Conservation (phyloP, 2,888 invertebrate species). For the Xiphydria camelus region DNA sequence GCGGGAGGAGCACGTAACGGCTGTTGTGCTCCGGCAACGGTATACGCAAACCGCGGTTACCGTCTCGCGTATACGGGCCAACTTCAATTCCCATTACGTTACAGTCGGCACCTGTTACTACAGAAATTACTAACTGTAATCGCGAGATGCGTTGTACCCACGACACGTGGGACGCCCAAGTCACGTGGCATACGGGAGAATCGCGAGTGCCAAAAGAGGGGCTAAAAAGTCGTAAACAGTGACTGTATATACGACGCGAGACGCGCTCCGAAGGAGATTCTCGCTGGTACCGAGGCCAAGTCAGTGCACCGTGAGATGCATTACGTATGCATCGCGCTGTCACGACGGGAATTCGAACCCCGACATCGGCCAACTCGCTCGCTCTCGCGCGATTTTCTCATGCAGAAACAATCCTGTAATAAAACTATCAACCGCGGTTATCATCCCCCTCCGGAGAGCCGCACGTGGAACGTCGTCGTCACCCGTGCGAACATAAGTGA, state of each 20-base stretch:
- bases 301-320: constrained; percentile 33
- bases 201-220: constrained; percentile 1
- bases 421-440: constrained; percentile 1
- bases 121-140: background rate
- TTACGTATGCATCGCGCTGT: constrained; percentile 39
- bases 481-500: background rate
- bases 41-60: constrained; percentile 9
- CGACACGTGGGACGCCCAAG: background rate
- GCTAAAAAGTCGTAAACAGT: constrained; percentile 3
- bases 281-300: constrained; percentile 9
- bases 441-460: background rate
- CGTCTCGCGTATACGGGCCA: constrained; percentile 10
- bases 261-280: background rate
- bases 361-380: constrained; percentile 28
- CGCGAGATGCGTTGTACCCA: background rate
- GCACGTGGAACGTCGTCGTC: constrained; percentile 1
- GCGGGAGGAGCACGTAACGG: constrained; percentile 5
- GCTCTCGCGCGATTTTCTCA: constrained; percentile 21
- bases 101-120: background rate
- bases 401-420: constrained; percentile 22
- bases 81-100: constrained; percentile 11
- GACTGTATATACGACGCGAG: background rate
- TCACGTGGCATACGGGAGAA: background rate
- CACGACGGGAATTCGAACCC: constrained; percentile 31
- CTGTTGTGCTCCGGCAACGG: constrained; percentile 3